Evolutionary conservation across 2,888 invertebrate genomes (phyloP).

Genomic region (Plagodis dolabraria): DNA sequence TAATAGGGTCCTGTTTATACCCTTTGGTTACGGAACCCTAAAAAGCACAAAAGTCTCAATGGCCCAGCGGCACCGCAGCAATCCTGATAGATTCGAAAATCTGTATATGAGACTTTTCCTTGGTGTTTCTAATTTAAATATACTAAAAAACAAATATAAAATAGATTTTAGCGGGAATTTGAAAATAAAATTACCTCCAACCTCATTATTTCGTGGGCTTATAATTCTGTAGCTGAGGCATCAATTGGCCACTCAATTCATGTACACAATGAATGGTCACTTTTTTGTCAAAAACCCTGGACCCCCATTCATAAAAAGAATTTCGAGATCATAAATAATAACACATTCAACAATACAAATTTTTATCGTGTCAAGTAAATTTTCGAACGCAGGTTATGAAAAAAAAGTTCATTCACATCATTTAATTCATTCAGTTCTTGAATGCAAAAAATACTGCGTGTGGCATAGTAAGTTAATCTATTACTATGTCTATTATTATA

Average conservation of each 20-base stretch:
- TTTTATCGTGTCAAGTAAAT: constrained; percentile 66
- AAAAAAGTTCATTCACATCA: constrained; percentile 65
- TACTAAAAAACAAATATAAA: no score
- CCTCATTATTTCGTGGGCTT: no score
- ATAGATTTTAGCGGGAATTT: no score
- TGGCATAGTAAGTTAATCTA: constrained; percentile 22
- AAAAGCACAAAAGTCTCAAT: no score
- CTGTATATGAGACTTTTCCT: no score
- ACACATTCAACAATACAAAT: constrained; percentile 73
- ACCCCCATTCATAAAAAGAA: constrained; percentile 48
- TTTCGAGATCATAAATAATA: constrained; percentile 72
- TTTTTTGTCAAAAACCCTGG: constrained; percentile 34
- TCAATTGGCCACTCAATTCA: constrained; percentile 34
- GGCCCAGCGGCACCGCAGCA: no score
- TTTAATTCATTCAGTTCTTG: constrained; percentile 47
- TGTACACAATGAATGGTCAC: constrained; percentile 45
- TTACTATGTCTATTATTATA: constrained; percentile 15
- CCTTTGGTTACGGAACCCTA: no score
- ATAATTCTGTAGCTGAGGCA: background rate
- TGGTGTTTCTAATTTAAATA: no score
- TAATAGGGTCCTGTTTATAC: no score
- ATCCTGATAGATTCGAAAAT: no score
- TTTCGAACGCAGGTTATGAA: constrained; percentile 66
- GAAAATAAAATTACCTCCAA: no score
- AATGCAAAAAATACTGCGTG: constrained; percentile 56